phyloP scores from a whole-genome alignment of 2,113 vertebrate species.

The Picathartes gymnocephalus region DNA sequence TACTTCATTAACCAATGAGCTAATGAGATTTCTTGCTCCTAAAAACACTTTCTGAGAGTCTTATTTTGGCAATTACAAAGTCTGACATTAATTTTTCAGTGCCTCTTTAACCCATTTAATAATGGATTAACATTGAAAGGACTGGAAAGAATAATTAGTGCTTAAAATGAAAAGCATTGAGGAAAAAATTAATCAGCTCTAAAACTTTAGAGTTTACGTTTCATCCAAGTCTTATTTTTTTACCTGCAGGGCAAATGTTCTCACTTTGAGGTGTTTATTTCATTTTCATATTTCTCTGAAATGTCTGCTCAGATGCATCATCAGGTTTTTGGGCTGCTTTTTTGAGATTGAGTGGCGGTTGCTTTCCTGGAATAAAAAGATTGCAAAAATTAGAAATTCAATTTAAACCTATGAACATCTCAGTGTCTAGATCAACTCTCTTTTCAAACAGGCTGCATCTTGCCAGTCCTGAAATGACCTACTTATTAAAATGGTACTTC shows the following conservation, averaged over 20 bases:
- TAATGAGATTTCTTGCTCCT: slow-evolving; percentile 48
- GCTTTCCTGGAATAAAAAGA: not conserved
- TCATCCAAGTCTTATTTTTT: not conserved
- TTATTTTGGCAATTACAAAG: not conserved
- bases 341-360: not conserved
- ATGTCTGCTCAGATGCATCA: not conserved
- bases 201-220: not conserved
- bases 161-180: not conserved
- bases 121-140: not conserved
- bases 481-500: not conserved
- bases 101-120: not conserved
- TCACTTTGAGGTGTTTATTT: not conserved
- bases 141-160: not conserved
- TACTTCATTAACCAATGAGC: slow-evolving; percentile 60
- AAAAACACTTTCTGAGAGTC: not conserved
- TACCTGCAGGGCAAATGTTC: not conserved
- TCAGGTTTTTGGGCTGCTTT: not conserved
- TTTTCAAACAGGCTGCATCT: not conserved
- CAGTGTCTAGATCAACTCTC: not conserved
- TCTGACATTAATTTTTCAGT: not conserved
- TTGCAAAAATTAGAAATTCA: not conserved
- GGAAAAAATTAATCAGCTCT: not conserved
- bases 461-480: not conserved
- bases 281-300: not conserved
- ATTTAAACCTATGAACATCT: not conserved